Base-by-base conservation (phyloP, 2,113 vertebrate species). In the Podilymbus podiceps region DNA sequence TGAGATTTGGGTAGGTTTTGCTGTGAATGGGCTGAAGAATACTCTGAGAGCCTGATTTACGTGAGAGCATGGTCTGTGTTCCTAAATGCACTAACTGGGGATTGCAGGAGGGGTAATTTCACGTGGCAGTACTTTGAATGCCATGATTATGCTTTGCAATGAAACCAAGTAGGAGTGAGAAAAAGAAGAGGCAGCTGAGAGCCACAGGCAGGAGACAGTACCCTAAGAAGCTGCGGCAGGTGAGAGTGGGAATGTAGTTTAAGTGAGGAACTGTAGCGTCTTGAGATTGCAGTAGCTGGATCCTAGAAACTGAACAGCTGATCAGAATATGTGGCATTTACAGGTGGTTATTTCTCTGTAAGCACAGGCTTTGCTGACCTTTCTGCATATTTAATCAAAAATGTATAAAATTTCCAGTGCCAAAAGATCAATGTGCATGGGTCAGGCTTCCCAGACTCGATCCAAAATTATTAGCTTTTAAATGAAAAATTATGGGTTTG, bases 1-100 rank as follows among this genome's bases (percentile, higher is more conserved):
- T 79, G 73, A 92, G 86, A 79, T 92, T 78, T 87, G 50, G 38
- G 72, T 92, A 40, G 60, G 27, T 72, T 94, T 87, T 94, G 30
- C 76, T 85, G 62, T 35, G 47, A 90, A 80, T 22, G 23, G 21
- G 42, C 63, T 87, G 21, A 89, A 67, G 49, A 60, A 78, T 35
- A 63, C 27, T 0, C 27, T 0, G 3, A 28, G n/a, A 83, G 15
- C 40, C 38, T 38, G 40, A 79, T 64, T 79, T 79, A 53, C 17
- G 0, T 75, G 72, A 89, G 42, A 85, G 16, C 55, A 28, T 31
- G 33, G 31, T 60, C 42, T 46, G 35, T 52, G 64, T 25, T 69
- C 68, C 67, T 64, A 86, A 60, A 42, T 28, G 52, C 33, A 72
- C 31, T 23, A 46, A 44, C 49, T 2, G 13, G 63, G 67, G 77